Evolutionary conservation across 2,888 invertebrate species (phyloP), one percentile per base, ranked within the genome.

Genomic region (Acleris emargana): DNA sequence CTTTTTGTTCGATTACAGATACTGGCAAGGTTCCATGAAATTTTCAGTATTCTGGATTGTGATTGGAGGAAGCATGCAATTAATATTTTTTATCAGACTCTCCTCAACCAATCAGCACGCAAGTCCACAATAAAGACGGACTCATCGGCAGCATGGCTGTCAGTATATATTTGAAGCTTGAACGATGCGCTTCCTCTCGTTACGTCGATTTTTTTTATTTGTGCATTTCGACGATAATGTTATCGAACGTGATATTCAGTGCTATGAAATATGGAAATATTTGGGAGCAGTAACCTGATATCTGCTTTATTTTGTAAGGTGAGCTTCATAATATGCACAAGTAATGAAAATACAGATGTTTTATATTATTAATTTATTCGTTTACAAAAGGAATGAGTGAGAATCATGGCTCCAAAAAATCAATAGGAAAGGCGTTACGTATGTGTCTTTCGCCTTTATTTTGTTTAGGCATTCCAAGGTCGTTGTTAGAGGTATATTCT

Each of bases 131-230:
- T 95, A 96, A 96, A 96, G 95, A 95, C 95, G 94, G 95, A 94
- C 95, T 95, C 95, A 94, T 94, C 94, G 94, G 94, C 96, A 96
- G 96, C 95, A 97, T 97, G 97, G 97, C 97, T 96, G 97, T 96
- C 97, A 98, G 97, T 98, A 98, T 98, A 98, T 96, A 98, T 97
- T 96, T 97, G 96, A 96, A 95, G 94, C 94, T 95, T 94, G 94
- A 91, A 95, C 94, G 94, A 96, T 96, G 96, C 94, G 94, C 94
- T 95, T 95, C 96, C 96, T 96, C 95, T 95, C 95, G 94, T 95
- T 94, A 93, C 86, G 89, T 93, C 93, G 93, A 89, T 88, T 91
- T 93, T 93, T 93, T 91, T 91, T 92, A 86, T 91, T 90, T 89
- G 87, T 90, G 88, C 85, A 87, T 83, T 86, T 86, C 86, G 85